Conservation (phyloP, 2,888 invertebrate genomes). For the Habrosyne pyritoides region DNA sequence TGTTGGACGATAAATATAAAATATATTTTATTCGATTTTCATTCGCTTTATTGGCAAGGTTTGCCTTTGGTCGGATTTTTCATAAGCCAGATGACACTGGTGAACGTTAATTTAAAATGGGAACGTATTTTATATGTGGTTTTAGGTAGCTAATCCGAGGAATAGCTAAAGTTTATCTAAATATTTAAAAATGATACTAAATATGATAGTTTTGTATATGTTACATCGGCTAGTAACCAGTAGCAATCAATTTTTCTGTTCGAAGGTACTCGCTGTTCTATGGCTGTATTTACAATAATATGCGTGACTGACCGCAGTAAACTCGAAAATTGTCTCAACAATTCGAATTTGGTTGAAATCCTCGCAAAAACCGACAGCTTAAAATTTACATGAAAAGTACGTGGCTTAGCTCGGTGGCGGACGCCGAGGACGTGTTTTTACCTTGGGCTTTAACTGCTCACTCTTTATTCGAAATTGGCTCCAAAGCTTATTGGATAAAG, state of each 20-base stretch:
- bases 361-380: conserved; percentile 60
- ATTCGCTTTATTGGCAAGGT: too few species aligned
- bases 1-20: neutral
- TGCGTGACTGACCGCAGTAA: conserved; percentile 42
- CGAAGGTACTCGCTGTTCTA: too few species aligned
- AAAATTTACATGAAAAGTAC: conserved; percentile 68
- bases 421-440: conserved; percentile 55
- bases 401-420: conserved; percentile 51
- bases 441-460: conserved; percentile 61
- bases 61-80: too few species aligned
- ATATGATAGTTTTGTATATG: too few species aligned
- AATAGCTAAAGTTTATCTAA: too few species aligned
- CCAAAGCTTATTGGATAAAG: conserved; percentile 60
- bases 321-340: conserved; percentile 51
- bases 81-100: too few species aligned
- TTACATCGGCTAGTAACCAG: too few species aligned
- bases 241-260: too few species aligned
- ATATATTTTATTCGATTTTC: neutral
- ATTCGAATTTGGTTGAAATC: conserved; percentile 54
- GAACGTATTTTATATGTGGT: too few species aligned
- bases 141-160: too few species aligned
- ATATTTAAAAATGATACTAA: too few species aligned
- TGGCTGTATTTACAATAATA: conserved; percentile 9
- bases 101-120: too few species aligned
- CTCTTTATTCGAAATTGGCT: conserved; percentile 66